Percentiles rank a stretch among this genome's conserved stretches.
Conservation (phyloP, 2,113 vertebrate species). For the Paracanthobrama guichenoti region DNA sequence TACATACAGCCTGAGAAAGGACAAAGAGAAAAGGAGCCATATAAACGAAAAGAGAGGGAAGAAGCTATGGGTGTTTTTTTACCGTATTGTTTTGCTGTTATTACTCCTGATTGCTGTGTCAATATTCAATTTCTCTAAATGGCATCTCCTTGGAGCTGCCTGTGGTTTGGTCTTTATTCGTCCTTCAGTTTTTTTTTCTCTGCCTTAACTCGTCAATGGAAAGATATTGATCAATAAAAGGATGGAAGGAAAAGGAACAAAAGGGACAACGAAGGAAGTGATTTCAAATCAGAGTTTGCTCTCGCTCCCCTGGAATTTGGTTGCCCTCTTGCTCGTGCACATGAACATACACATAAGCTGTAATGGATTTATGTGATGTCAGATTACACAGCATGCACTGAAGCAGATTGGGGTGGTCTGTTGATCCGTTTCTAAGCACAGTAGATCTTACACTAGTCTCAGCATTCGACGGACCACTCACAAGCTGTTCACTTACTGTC, state of each 20-base stretch:
- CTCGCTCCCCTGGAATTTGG: background rate
- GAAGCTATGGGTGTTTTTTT: conserved; percentile 6
- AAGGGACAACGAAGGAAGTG: conserved; percentile 12
- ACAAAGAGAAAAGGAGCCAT: background rate
- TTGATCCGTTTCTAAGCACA: background rate
- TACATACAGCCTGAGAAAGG: background rate
- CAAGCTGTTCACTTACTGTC: background rate
- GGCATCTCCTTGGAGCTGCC: conserved; percentile 32
- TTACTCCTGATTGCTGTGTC: conserved; percentile 31
- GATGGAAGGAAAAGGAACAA: conserved; percentile 54
- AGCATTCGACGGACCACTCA: background rate
- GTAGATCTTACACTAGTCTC: conserved; percentile 1
- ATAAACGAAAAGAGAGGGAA: background rate
- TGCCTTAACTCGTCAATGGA: conserved; percentile 50
- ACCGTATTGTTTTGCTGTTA: conserved; percentile 29
- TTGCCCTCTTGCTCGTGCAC: background rate
- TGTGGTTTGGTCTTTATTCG: conserved; percentile 28
- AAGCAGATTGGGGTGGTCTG: conserved; percentile 8
- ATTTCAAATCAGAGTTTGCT: conserved; percentile 28
- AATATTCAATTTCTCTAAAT: conserved; percentile 41
- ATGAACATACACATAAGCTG: conserved; percentile 26
- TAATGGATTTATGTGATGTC: conserved; percentile 6
- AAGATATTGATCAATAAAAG: conserved; percentile 67
- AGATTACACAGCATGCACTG: conserved; percentile 8
- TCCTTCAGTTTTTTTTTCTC: conserved; percentile 18